phyloP scores from a whole-genome alignment of 2,888 invertebrate species.

The Stratiomys singularior region DNA sequence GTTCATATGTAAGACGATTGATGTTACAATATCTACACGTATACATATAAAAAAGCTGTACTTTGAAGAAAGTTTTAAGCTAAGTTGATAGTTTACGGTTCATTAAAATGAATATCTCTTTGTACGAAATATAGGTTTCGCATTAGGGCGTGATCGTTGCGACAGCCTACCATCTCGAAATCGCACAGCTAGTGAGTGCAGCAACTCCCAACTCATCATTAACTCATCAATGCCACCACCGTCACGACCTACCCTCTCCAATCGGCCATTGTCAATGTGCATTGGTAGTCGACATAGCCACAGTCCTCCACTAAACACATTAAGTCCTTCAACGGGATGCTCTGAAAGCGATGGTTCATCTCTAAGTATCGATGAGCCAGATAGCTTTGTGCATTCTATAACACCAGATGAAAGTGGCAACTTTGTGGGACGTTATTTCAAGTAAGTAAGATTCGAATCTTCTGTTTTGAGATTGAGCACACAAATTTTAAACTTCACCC shows the following conservation, averaged over 20 bases:
- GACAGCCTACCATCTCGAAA: slow-evolving; percentile 85
- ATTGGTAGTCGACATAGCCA: slow-evolving; percentile 63
- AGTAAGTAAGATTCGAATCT: slow-evolving; percentile 57
- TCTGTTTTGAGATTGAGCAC: too few species aligned
- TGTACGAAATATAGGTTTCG: slow-evolving; percentile 57
- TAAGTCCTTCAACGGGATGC: slow-evolving; percentile 72
- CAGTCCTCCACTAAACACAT: slow-evolving; percentile 67
- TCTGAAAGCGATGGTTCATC: slow-evolving; percentile 78
- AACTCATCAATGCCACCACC: slow-evolving; percentile 63
- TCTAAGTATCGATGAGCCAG: slow-evolving; percentile 73
- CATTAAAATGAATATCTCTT: too few species aligned
- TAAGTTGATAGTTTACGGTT: too few species aligned
- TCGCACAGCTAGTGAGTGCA: slow-evolving; percentile 73
- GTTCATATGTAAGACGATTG: too few species aligned
- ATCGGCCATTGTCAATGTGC: slow-evolving; percentile 63
- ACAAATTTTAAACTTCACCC: too few species aligned
- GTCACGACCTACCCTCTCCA: slow-evolving; percentile 64
- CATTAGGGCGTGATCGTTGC: slow-evolving; percentile 75
- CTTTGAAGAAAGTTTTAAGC: too few species aligned
- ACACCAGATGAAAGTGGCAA: slow-evolving; percentile 70
- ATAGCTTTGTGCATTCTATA: slow-evolving; percentile 68
- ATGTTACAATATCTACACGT: too few species aligned
- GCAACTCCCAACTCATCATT: slow-evolving; percentile 59
- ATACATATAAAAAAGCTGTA: too few species aligned
- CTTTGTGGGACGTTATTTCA: slow-evolving; percentile 58